Evolutionary conservation across 2,888 invertebrate species (phyloP).

Genomic region (Drosophila anomelani): DNA sequence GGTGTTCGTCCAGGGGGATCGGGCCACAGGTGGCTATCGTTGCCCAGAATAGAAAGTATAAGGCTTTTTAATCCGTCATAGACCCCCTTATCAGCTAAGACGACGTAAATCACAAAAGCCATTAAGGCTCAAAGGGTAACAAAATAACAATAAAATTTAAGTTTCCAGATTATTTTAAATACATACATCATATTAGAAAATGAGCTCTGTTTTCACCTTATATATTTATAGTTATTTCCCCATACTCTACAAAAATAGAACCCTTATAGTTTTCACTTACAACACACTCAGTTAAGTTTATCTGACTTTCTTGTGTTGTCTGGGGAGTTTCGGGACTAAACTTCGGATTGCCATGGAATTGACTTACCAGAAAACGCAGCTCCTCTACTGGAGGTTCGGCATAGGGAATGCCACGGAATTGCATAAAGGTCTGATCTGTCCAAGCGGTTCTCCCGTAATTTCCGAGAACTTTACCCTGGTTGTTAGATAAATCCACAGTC

Average conservation of each 20-base stretch:
- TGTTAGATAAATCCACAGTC: slow-evolving; percentile 59
- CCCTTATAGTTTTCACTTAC: neutral
- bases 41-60: slow-evolving; percentile 9
- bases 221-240: neutral
- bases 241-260: neutral
- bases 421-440: slow-evolving; percentile 79
- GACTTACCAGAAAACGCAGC: slow-evolving; percentile 79
- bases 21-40: slow-evolving; percentile 75
- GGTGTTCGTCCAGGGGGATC: slow-evolving; percentile 77
- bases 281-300: neutral
- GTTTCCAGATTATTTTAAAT: no score
- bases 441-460: slow-evolving; percentile 74
- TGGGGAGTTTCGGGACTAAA: neutral
- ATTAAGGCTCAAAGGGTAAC: slow-evolving; percentile 3
- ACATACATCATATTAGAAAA: no score
- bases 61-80: slow-evolving; percentile 10
- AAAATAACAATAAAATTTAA: neutral
- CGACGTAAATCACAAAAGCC: slow-evolving; percentile 7
- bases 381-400: slow-evolving; percentile 80
- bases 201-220: neutral
- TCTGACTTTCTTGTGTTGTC: neutral
- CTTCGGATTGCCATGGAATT: neutral
- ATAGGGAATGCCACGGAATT: slow-evolving; percentile 83
- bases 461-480: slow-evolving; percentile 78
- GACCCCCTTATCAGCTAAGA: slow-evolving; percentile 12